Conservation (phyloP, 1,140 invertebrate genomes). For the Branchinecta lynchi region DNA sequence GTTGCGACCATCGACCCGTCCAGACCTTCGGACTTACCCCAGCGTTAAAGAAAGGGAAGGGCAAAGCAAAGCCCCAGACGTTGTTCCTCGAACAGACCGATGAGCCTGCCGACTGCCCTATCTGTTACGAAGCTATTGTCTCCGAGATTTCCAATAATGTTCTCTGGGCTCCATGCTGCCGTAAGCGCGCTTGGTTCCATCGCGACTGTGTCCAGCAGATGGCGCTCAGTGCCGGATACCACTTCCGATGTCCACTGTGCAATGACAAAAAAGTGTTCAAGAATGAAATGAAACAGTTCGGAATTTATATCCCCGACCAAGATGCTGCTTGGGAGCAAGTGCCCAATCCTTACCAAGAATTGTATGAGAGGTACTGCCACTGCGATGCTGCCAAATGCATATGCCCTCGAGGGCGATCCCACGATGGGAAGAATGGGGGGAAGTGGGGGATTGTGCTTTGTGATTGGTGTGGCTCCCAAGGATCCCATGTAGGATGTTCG, state of each 20-base stretch:
- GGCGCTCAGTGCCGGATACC: conserved; percentile 45
- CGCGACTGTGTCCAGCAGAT: conserved; percentile 43
- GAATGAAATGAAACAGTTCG: conserved; percentile 41
- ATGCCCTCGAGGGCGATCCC: conserved; percentile 40
- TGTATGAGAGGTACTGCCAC: conserved; percentile 38
- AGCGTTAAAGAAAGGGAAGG: neutral
- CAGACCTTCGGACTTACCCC: conserved; percentile 32
- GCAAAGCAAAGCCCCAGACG: conserved; percentile 4
- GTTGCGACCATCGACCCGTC: conserved; percentile 38
- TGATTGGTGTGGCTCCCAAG: neutral
- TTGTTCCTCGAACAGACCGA: neutral
- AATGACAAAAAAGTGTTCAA: conserved; percentile 44
- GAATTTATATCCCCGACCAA: conserved; percentile 46
- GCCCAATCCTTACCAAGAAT: conserved; percentile 44
- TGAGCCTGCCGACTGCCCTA: conserved; percentile 33
- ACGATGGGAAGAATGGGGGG: conserved; percentile 29
- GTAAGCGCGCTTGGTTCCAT: conserved; percentile 44
- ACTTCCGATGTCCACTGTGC: conserved; percentile 51
- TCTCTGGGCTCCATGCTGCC: conserved; percentile 44
- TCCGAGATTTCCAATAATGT: conserved; percentile 30
- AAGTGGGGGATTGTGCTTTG: neutral
- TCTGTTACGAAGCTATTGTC: conserved; percentile 40
- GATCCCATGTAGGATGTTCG: neutral
- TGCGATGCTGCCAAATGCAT: conserved; percentile 42
- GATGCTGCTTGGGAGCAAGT: conserved; percentile 53